Percentiles rank a stretch among this genome's conserved stretches.
phyloP scores from a whole-genome alignment of 1,140 invertebrate species.

The Scaptomyza graminum region DNA sequence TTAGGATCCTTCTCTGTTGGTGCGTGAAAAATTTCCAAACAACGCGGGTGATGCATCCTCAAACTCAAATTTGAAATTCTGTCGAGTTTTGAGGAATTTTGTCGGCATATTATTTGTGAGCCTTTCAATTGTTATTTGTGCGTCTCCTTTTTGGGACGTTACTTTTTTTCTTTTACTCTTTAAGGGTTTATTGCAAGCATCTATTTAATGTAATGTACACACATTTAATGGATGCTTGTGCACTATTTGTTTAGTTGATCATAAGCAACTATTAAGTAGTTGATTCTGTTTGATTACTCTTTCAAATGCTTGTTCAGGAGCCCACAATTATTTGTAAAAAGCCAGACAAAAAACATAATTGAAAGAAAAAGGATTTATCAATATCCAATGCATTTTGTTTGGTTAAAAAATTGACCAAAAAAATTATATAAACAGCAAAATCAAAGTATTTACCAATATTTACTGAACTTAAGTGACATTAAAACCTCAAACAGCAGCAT shows the following conservation, averaged over 20 bases:
- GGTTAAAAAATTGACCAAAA: neutral
- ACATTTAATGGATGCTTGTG: neutral
- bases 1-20: constrained; percentile 58
- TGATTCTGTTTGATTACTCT: neutral
- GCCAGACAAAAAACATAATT: neutral
- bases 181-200: constrained; percentile 48
- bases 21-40: constrained; percentile 66
- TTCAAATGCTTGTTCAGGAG: neutral
- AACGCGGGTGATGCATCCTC: constrained; percentile 51
- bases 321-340: neutral
- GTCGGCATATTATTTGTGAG: constrained; percentile 66
- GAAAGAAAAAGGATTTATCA: neutral
- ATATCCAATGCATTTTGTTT: neutral
- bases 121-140: constrained; percentile 62
- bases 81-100: constrained; percentile 73
- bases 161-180: neutral
- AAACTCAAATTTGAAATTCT: constrained; percentile 47
- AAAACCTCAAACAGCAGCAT: neutral
- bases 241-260: neutral
- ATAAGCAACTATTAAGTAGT: neutral
- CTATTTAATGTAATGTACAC: neutral
- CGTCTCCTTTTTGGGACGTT: constrained; percentile 18
- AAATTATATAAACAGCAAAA: neutral
- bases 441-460: neutral
- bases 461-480: neutral